Evolutionary conservation across 1,140 invertebrate species (phyloP), one percentile per base, ranked within the genome.

Genomic region (Drosophila jambulina): DNA sequence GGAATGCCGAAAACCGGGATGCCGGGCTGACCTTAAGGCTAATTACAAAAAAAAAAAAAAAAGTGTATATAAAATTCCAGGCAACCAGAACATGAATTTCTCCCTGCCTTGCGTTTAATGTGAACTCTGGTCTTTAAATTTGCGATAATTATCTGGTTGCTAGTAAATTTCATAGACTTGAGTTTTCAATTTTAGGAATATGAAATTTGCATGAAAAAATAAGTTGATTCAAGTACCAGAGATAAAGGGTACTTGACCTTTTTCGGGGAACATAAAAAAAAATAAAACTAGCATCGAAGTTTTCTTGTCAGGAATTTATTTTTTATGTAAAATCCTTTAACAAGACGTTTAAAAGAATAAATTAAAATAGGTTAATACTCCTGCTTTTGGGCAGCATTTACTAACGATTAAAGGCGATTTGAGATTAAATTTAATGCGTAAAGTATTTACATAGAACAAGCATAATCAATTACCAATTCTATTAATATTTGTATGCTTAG

Each of bases 11-110:
- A 23, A 23, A 15, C 21, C 32, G 32, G 53, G 36, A 42, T n/a
- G 36, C 25, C 58, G 13, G 29, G 12, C 40, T 75, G 72, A 64
- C 60, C 53, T 65, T 76, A 76, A 46, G 61, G 74, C 46, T 76
- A 76, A 76, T 76, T 76, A 65, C 27, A 67, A 75, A 40, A 48
- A 25, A 43, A 53, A 49, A 46, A 25, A 32, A 27, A 25, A 17
- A 17, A 6, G 19, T 54, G 15, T 49, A 57, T 45, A 34, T 29
- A 34, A 53, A 76, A 63, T 76, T 74, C 46, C 61, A 51, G 40
- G 36, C 13, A 10, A 32, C 17, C 21, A 9, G 36, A 67, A 64
- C 34, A 19, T 21, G 46, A 53, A 27, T 27, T 42, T 36, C 38
- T 38, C 23, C n/a, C 6, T 17, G 34, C 4, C 45, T 17, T 27